phyloP scores from a whole-genome alignment of 1,140 invertebrate genomes.

The Onthophagus taurus region DNA sequence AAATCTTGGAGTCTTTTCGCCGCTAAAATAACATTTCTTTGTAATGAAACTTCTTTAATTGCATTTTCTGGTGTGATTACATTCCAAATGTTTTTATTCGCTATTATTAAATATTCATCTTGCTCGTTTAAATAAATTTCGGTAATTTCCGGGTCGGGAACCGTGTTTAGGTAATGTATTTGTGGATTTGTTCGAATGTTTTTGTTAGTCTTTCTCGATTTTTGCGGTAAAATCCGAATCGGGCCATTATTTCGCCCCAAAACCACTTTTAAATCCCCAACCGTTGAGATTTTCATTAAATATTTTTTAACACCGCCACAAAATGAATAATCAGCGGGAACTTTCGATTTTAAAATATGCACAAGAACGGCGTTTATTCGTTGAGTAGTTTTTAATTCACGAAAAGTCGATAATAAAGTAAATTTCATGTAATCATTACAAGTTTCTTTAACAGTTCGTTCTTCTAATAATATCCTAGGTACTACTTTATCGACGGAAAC shows the following conservation, averaged over 20 bases:
- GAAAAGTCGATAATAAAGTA: slow-evolving; percentile 64
- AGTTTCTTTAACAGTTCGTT: slow-evolving; percentile 69
- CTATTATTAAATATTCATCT: slow-evolving; percentile 72
- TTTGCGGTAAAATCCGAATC: slow-evolving; percentile 45
- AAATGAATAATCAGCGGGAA: slow-evolving; percentile 40
- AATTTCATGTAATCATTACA: slow-evolving; percentile 74
- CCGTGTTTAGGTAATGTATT: slow-evolving; percentile 52
- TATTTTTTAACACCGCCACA: slow-evolving; percentile 41
- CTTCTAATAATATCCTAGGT: slow-evolving; percentile 65
- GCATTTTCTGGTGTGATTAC: slow-evolving; percentile 64
- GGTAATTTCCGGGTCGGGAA: slow-evolving; percentile 64
- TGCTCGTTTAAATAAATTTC: slow-evolving; percentile 67
- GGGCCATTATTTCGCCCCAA: slow-evolving; percentile 55
- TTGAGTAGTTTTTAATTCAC: slow-evolving; percentile 60
- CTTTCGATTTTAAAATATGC: slow-evolving; percentile 53
- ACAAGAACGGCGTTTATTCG: slow-evolving; percentile 61
- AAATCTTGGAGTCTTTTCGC: slow-evolving; percentile 73
- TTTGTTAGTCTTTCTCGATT: slow-evolving; percentile 46
- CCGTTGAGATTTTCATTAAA: slow-evolving; percentile 58
- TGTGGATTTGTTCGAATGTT: slow-evolving; percentile 53
- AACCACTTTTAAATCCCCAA: slow-evolving; percentile 62
- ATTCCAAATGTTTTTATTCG: slow-evolving; percentile 69
- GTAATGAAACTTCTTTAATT: slow-evolving; percentile 61
- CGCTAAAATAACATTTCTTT: slow-evolving; percentile 64
- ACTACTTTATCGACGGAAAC: slow-evolving; percentile 60